Evolutionary conservation across 2,113 vertebrate species (phyloP).

Genomic region (Chaetorhynchus papuensis): DNA sequence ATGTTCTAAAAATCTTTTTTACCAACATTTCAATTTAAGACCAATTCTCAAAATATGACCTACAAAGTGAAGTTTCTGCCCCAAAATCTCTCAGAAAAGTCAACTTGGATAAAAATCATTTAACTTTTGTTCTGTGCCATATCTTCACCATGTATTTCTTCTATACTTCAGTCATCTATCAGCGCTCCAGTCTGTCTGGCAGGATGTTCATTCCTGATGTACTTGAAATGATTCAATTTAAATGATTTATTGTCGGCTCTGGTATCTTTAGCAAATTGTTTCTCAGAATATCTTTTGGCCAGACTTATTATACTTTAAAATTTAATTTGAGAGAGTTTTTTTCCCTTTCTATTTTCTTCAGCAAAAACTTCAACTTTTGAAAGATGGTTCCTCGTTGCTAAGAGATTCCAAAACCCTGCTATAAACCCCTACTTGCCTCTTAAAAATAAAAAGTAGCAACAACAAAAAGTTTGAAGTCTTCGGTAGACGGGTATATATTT

Average conservation of each 20-base stretch:
- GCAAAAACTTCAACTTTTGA: neutral
- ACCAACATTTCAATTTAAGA: neutral
- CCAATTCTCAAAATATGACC: neutral
- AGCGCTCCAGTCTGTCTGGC: conserved; percentile 10
- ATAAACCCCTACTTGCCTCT: neutral
- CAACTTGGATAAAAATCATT: neutral
- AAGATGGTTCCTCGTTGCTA: neutral
- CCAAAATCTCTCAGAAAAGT: neutral
- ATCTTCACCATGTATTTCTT: neutral
- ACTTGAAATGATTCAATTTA: conserved; percentile 7
- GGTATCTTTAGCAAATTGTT: conserved; percentile 30
- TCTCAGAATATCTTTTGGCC: conserved; percentile 25
- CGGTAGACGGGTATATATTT: neutral
- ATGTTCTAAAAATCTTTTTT: neutral
- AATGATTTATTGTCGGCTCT: neutral
- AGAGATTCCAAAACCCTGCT: neutral
- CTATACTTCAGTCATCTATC: neutral
- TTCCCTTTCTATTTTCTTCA: neutral
- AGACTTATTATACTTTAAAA: conserved; percentile 55
- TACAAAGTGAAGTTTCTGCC: fast-evolving
- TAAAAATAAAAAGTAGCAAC: neutral
- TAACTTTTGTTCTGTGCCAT: neutral
- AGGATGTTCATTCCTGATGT: neutral
- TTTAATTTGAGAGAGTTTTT: neutral
- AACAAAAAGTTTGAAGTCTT: neutral